Percentiles rank a stretch among this genome's conserved stretches.
These are phyloP conservation scores for Rhogogaster chlorosoma DNA, from an alignment of 2,888 invertebrate species.

Conservation along the genomic window DNA sequence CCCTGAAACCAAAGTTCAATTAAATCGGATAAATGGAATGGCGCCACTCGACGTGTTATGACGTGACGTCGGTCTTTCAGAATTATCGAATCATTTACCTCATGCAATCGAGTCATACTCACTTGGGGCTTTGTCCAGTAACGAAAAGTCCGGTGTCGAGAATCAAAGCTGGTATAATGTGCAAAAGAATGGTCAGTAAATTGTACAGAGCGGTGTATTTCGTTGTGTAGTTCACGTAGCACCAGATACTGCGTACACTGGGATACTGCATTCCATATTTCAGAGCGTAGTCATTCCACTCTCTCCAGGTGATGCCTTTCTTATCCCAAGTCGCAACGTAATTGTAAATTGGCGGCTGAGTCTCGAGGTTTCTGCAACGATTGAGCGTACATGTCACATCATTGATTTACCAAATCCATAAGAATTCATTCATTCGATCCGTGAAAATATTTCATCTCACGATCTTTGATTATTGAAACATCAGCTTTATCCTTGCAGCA, in stretches of 20 bases:
- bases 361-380: constrained; percentile 63
- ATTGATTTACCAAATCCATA: not conserved
- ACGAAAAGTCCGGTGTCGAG: constrained; percentile 80
- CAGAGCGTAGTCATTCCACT: constrained; percentile 75
- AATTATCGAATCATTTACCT: constrained; percentile 1
- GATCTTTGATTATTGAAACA: not conserved
- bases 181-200: constrained; percentile 81
- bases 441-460: not conserved
- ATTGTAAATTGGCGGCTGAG: constrained; percentile 80
- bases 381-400: not conserved
- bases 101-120: constrained; percentile 54
- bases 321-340: constrained; percentile 80
- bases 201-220: constrained; percentile 76
- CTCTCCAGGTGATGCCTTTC: constrained; percentile 81
- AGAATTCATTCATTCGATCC: too few relatives aligned
- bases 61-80: not conserved
- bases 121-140: constrained; percentile 81
- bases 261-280: constrained; percentile 71
- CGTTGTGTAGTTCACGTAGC: constrained; percentile 77
- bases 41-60: not conserved
- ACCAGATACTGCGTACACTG: constrained; percentile 69
- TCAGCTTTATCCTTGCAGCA: not conserved
- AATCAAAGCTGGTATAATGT: constrained; percentile 83
- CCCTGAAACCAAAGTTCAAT: constrained; percentile 66
- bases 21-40: not conserved